These are phyloP conservation scores for Ceratitis capitata DNA, from an alignment of 1,140 invertebrate species.

Conservation along the genomic window DNA sequence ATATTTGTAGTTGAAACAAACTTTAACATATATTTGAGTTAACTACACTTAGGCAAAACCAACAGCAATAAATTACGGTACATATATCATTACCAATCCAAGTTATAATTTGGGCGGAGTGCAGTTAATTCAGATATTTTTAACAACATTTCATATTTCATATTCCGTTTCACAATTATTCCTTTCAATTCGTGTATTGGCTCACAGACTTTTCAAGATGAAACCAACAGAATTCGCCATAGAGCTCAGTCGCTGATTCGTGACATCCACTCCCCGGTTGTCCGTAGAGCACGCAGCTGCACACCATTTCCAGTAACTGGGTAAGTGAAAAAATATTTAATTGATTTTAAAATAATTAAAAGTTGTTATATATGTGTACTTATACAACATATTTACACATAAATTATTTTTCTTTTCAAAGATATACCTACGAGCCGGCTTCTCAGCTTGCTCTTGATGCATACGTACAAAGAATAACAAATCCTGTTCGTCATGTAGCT, in stretches of 20 bases:
- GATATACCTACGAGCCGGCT: conserved; percentile 55
- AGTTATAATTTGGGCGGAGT: too few relatives aligned
- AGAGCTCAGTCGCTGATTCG: conserved; percentile 78
- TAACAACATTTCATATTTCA: too few relatives aligned
- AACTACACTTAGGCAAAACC: too few relatives aligned
- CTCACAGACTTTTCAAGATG: conserved; percentile 79
- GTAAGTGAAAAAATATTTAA: conserved; percentile 49
- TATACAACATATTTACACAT: too few relatives aligned
- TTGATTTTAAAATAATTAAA: too few relatives aligned
- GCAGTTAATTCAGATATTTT: too few relatives aligned
- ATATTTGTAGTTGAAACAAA: too few relatives aligned
- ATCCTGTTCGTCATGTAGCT: conserved; percentile 60
- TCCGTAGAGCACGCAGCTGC: conserved; percentile 72
- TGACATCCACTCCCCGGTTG: conserved; percentile 77
- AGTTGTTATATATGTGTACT: neutral
- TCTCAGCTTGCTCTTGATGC: conserved; percentile 59
- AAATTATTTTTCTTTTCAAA: neutral
- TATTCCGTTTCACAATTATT: too few relatives aligned
- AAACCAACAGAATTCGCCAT: conserved; percentile 79
- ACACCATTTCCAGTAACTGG: conserved; percentile 66
- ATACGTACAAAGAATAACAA: conserved; percentile 60
- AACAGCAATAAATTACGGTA: too few relatives aligned
- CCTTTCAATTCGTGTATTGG: too few relatives aligned
- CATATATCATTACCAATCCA: too few relatives aligned
- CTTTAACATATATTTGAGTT: too few relatives aligned